Evolutionary conservation across 2,888 invertebrate species (phyloP), one percentile per base, ranked within the genome.

Genomic region (Temnothorax rugatulus): DNA sequence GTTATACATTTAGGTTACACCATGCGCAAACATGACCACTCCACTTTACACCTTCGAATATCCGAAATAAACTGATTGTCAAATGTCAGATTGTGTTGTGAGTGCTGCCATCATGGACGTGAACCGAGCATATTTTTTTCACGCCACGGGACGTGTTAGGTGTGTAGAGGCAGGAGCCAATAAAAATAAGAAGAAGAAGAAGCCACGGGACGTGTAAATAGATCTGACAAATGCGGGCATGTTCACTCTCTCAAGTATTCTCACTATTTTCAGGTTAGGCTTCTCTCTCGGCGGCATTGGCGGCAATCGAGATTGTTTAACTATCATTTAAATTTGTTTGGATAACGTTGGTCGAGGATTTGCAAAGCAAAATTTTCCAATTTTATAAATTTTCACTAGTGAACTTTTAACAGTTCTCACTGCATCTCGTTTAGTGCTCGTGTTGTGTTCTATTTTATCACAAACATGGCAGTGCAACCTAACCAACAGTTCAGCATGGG

Each of bases 401-500:
- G 29, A 74, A 5, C 1, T 29, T 44, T 44, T 8, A 29, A 68
- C 4, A 29, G 29, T 44, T 8, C 2, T 74, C 2, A 2, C 18
- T 44, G 2, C 29, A n/a, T 59, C n/a, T 59, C 7, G 7, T 41
- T 75, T 15, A 34, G 3, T 52, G 5, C 47, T 57, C 2, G 44
- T 47, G 9, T 66, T 8, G 13, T 11, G 2, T 76, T 25, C 0
- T 29, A 52, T 47, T n/a, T 25, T 61, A 44, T 25, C 50, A 57
- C 29, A 79, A 71, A 13, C 41, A 93, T 93, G 93, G 93, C 93
- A 86, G 93, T 92, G 25, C 92, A 92, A 91, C 91, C 93, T 29
- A 92, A 91, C 83, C 93, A 93, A 86, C 92, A 93, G 75, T 87
- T 93, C 81, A 90, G 68, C 44, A 91, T 93, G 91, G 93, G 93